Evolutionary conservation across 2,797 vertebrate genomes (phyloP).

Genomic region (Onychomys arenicola): DNA sequence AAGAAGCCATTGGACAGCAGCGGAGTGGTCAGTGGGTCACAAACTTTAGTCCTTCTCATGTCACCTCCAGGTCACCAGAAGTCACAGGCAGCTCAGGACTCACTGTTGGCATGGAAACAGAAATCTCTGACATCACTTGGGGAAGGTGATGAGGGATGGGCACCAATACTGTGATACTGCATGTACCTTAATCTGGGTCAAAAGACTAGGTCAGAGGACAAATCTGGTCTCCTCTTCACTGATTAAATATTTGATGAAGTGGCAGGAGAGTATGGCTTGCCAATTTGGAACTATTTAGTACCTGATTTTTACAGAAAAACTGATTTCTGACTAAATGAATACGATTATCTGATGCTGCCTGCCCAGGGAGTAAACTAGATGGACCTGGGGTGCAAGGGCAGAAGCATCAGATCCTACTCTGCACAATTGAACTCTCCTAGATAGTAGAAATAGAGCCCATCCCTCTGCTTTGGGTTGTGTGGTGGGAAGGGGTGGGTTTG

Average conservation of each 20-base stretch:
- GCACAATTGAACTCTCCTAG: neutral
- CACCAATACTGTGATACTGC: neutral
- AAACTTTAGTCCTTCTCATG: neutral
- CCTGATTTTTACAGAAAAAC: neutral
- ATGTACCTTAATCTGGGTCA: neutral
- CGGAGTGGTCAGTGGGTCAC: neutral
- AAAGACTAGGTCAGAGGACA: neutral
- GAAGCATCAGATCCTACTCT: neutral
- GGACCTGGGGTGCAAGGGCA: neutral
- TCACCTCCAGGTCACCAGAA: neutral
- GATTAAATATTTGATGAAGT: neutral
- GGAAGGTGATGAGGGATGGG: neutral
- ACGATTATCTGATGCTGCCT: neutral
- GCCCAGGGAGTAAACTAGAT: neutral
- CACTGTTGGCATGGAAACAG: neutral
- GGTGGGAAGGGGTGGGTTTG: neutral
- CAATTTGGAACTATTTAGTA: neutral
- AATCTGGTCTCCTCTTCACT: neutral
- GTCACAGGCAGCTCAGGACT: neutral
- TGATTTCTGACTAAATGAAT: neutral
- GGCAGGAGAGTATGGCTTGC: neutral
- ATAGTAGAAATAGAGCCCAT: neutral
- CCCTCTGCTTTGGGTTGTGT: neutral
- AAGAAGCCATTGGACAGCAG: neutral
- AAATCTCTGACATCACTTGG: neutral